Evolutionary conservation across 2,888 invertebrate species (phyloP), one percentile per base, ranked within the genome.

Genomic region (Asteroscopus sphinx): DNA sequence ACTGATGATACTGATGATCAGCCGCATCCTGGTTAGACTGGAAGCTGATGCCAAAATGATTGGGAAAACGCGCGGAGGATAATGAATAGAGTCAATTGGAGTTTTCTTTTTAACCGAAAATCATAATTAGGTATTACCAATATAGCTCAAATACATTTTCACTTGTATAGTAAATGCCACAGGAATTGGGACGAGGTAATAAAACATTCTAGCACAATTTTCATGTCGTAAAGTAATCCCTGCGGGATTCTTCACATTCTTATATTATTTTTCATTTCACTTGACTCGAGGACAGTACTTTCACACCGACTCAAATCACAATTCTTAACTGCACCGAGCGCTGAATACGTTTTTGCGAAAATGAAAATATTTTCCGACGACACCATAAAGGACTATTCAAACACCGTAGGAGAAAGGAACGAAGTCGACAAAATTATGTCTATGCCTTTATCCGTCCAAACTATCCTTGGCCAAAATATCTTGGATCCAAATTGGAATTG

Each of bases 401-500:
- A 69, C 55, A 90, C 90, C n/a, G 76, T 85, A 0, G 90, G 88
- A 0, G 59, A 67, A 39, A 71, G 70, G 54, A 87, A 76, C 26
- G 82, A 83, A 58, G 56, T 90, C 6, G 89, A 91, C 59, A 70
- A 82, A 42, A 82, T 81, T 28, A 72, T 83, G 37, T 49, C 56
- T 7, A 35, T 75, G 0, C 76, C 81, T 11, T 68, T 91, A 26
- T 61, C 85, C 15, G 60, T 77, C 4, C 89, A 89, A 48, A 73
- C 78, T 39, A 54, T 87, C 11, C 80, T 86, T 11, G 90, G 89
- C 0, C 85, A 86, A 33, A 89, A 91, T 62, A 75, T 91, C 25
- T 70, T 91, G 4, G 78, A 90, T 44, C 85, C 89, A 1, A 70
- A 79, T 26, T 92, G 92, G 92, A 78, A 77, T 12, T 87, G 83